Conservation (phyloP, 2,888 invertebrate species). For the Drosophila antonietae region DNA sequence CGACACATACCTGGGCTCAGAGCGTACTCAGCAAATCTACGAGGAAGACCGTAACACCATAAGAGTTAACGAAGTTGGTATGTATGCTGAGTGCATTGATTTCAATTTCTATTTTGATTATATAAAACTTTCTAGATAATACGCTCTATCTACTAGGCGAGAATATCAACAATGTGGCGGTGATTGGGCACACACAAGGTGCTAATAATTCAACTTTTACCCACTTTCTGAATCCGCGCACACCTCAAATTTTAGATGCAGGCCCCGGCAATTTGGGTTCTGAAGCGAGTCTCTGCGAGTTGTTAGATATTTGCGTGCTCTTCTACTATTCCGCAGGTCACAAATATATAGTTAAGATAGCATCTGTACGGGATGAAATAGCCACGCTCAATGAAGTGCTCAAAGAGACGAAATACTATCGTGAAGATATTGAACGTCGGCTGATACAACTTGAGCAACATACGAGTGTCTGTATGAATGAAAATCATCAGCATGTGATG, state of each 20-base stretch:
- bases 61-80: slow-evolving; percentile 76
- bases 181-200: slow-evolving; percentile 78
- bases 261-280: slow-evolving; percentile 71
- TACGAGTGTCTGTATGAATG: slow-evolving; percentile 78
- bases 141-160: slow-evolving; percentile 81
- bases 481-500: slow-evolving; percentile 80
- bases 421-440: slow-evolving; percentile 82
- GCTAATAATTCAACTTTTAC: slow-evolving; percentile 69
- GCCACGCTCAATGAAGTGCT: slow-evolving; percentile 83
- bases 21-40: slow-evolving; percentile 72
- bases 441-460: slow-evolving; percentile 77
- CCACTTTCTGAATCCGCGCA: slow-evolving; percentile 73
- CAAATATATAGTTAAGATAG: slow-evolving; percentile 84
- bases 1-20: slow-evolving; percentile 75
- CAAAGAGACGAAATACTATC: slow-evolving; percentile 82
- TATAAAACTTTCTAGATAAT: slow-evolving; percentile 63
- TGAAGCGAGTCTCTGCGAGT: slow-evolving; percentile 80
- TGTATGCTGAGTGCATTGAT: slow-evolving; percentile 18
- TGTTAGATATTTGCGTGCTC: slow-evolving; percentile 82
- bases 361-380: slow-evolving; percentile 84
- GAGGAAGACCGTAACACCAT: slow-evolving; percentile 74
- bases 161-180: slow-evolving; percentile 79
- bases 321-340: slow-evolving; percentile 84
- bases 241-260: slow-evolving; percentile 51
- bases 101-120: background rate